A percentile compares a stretch with the other conserved stretches of the same genome.
Evolutionary conservation across 2,797 vertebrate genomes (phyloP).

Genomic region (Lemur catta): DNA sequence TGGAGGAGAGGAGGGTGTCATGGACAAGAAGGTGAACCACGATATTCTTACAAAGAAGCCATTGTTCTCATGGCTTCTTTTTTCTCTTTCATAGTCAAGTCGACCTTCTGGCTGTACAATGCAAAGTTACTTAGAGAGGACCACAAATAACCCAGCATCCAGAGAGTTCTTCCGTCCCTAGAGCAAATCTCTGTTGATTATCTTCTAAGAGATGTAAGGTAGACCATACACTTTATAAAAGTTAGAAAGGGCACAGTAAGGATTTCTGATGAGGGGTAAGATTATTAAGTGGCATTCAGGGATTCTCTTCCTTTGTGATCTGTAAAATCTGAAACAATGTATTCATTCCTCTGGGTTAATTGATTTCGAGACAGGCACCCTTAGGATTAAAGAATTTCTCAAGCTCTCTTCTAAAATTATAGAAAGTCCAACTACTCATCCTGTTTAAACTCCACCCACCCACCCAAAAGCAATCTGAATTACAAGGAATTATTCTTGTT

Average conservation of each 20-base stretch:
- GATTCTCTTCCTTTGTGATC: not conserved
- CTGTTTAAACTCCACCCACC: not conserved
- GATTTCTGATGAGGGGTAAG: not conserved
- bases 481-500: not conserved
- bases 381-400: not conserved
- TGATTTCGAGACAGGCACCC: not conserved
- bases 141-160: not conserved
- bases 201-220: not conserved
- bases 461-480: not conserved
- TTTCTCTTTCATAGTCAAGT: not conserved
- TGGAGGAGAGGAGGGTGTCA: not conserved
- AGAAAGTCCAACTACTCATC: not conserved
- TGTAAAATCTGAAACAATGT: not conserved
- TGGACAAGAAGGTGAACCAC: not conserved
- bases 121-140: not conserved
- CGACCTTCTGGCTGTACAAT: not conserved
- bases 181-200: not conserved
- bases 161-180: not conserved
- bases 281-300: not conserved
- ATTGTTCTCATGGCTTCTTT: not conserved
- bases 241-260: not conserved
- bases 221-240: not conserved
- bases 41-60: not conserved
- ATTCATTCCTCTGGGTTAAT: not conserved
- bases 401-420: conserved; percentile 28